Percentiles rank a stretch among this genome's conserved stretches.
Evolutionary conservation across 2,113 vertebrate genomes (phyloP).

Genomic region (Vicugna pacos): DNA sequence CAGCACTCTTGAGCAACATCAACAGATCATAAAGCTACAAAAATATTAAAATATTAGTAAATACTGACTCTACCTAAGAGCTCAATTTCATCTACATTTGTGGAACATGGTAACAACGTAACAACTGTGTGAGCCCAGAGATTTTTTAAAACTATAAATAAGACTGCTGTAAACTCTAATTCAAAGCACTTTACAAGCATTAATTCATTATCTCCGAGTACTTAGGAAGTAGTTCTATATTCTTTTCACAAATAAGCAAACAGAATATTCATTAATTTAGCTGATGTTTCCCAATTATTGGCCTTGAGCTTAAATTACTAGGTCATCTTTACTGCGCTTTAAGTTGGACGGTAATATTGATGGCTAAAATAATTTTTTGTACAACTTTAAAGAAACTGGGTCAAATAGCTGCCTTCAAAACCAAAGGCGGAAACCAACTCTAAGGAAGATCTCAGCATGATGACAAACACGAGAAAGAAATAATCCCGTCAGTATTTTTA

Average conservation of each 20-base stretch:
- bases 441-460: constrained; percentile 26
- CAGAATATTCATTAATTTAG: constrained; percentile 40
- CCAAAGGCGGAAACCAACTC: constrained; percentile 26
- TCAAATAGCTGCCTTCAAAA: constrained; percentile 58
- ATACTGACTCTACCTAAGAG: neutral
- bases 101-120: neutral
- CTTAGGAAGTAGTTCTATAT: constrained; percentile 57
- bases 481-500: constrained; percentile 11
- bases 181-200: constrained; percentile 53
- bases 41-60: constrained; percentile 10
- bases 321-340: constrained; percentile 33
- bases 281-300: constrained; percentile 48
- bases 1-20: neutral
- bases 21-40: constrained; percentile 18
- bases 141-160: constrained; percentile 45
- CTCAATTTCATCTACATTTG: constrained; percentile 15
- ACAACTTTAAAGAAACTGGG: constrained; percentile 58
- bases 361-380: constrained; percentile 54
- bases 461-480: constrained; percentile 43
- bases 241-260: constrained; percentile 65
- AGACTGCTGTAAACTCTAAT: constrained; percentile 17
- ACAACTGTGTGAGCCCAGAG: neutral
- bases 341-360: constrained; percentile 31
- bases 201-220: constrained; percentile 58
- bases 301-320: constrained; percentile 59